Evolutionary conservation across 2,797 vertebrate genomes (phyloP).

Genomic region (Hephaestus fuliginosus): DNA sequence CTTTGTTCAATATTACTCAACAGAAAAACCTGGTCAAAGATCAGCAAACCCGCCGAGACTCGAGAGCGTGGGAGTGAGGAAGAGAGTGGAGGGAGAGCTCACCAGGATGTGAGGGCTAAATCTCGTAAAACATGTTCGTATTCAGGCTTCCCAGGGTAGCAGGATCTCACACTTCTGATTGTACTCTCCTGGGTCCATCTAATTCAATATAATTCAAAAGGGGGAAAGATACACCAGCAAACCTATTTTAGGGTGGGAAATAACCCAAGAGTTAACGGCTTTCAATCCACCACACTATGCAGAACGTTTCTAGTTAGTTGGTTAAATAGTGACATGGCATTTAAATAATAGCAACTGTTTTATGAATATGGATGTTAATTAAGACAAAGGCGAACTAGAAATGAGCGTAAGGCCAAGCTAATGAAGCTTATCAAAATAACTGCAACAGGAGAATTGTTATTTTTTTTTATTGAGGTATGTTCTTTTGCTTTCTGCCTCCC

Average conservation of each 20-base stretch:
- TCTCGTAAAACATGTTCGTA: constrained; percentile 47
- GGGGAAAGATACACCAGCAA: constrained; percentile 36
- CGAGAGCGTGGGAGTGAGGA: constrained; percentile 43
- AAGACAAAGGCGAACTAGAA: constrained; percentile 17
- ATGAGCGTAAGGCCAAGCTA: constrained; percentile 9
- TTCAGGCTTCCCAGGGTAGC: constrained; percentile 42
- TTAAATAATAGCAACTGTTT: constrained; percentile 14
- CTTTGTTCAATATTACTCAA: constrained; percentile 39
- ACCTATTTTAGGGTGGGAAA: constrained; percentile 31
- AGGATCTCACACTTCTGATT: constrained; percentile 57
- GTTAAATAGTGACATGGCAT: not conserved
- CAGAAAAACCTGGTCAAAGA: constrained; percentile 51
- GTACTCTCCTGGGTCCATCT: constrained; percentile 50
- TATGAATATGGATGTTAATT: constrained; percentile 22
- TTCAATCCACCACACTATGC: constrained; percentile 24
- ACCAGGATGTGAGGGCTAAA: constrained; percentile 33
- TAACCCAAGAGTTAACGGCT: constrained; percentile 25
- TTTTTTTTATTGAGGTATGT: constrained; percentile 12
- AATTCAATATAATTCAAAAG: constrained; percentile 56
- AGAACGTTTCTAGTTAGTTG: constrained; percentile 2
- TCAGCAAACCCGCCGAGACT: constrained; percentile 49
- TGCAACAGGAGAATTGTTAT: constrained; percentile 32
- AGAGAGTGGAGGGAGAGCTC: constrained; percentile 45
- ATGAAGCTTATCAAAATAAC: constrained; percentile 26
- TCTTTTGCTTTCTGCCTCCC: constrained; percentile 23